phyloP scores from a whole-genome alignment of 2,113 vertebrate species.

The Ochotona curzoniae region DNA sequence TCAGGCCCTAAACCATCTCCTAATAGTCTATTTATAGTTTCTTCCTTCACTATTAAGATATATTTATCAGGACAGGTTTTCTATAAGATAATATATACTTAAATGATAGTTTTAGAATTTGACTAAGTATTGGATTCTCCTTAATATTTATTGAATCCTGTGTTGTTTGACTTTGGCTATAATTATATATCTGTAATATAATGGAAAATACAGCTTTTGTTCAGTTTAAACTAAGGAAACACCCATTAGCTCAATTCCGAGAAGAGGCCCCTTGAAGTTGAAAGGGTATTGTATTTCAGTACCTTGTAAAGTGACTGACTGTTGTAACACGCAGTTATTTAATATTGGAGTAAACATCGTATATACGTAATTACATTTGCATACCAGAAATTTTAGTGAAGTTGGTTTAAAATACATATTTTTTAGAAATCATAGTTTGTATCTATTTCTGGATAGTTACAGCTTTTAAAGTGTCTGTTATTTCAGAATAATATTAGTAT shows the following conservation, averaged over 20 bases:
- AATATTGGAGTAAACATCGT: slow-evolving; percentile 19
- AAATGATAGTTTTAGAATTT: neutral
- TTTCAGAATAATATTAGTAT: slow-evolving; percentile 37
- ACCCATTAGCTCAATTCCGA: neutral
- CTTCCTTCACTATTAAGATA: slow-evolving; percentile 28
- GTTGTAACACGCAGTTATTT: neutral
- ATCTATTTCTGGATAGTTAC: slow-evolving; percentile 24
- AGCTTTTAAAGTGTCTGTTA: slow-evolving; percentile 17
- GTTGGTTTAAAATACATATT: slow-evolving; percentile 62
- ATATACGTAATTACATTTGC: slow-evolving; percentile 63
- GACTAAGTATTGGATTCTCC: neutral
- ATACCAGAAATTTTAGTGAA: slow-evolving; percentile 60
- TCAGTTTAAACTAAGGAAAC: slow-evolving; percentile 35
- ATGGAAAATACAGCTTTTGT: slow-evolving; percentile 29
- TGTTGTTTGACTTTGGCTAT: slow-evolving; percentile 37
- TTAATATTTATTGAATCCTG: slow-evolving; percentile 43
- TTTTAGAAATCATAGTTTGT: slow-evolving; percentile 64
- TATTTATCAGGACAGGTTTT: slow-evolving; percentile 24
- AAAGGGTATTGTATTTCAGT: slow-evolving; percentile 39
- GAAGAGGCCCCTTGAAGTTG: slow-evolving; percentile 28
- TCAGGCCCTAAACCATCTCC: neutral
- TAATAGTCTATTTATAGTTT: neutral
- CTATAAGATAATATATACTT: neutral
- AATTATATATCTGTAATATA: neutral
- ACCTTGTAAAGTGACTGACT: neutral